Evolutionary conservation across 1,140 invertebrate genomes (phyloP).

Genomic region (Papilio glaucus): DNA sequence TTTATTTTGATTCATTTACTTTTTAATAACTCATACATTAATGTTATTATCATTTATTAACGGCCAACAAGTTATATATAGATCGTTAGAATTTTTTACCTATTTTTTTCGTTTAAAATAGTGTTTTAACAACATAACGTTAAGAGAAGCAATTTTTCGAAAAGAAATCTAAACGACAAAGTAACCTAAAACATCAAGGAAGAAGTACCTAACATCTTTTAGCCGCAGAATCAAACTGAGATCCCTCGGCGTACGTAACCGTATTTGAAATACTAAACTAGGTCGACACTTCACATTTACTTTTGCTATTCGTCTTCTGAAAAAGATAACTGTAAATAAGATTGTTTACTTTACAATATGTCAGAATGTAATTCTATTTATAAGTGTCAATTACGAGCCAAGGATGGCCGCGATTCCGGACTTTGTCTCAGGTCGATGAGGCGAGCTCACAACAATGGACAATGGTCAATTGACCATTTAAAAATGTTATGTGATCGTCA

Average conservation of each 20-base stretch:
- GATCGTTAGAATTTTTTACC: too few species aligned
- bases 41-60: too few species aligned
- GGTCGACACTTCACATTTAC: neutral
- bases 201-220: too few species aligned
- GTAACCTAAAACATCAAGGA: too few species aligned
- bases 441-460: conserved; percentile 42
- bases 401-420: conserved; percentile 47
- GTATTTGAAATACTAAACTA: neutral
- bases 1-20: too few species aligned
- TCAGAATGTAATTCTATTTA: conserved; percentile 32
- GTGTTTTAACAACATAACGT: too few species aligned
- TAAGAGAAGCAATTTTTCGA: too few species aligned
- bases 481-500: conserved; percentile 39
- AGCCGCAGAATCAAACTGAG: neutral
- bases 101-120: too few species aligned
- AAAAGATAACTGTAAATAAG: conserved; percentile 20
- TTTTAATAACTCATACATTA: too few species aligned
- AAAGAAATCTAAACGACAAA: too few species aligned
- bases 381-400: conserved; percentile 44
- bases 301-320: neutral
- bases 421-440: conserved; percentile 44
- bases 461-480: conserved; percentile 59
- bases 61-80: too few species aligned
- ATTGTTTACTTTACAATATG: conserved; percentile 32
- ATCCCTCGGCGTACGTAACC: neutral